These are phyloP conservation scores for Cacoxenus indagator DNA, from an alignment of 2,888 invertebrate species.

Conservation along the genomic window DNA sequence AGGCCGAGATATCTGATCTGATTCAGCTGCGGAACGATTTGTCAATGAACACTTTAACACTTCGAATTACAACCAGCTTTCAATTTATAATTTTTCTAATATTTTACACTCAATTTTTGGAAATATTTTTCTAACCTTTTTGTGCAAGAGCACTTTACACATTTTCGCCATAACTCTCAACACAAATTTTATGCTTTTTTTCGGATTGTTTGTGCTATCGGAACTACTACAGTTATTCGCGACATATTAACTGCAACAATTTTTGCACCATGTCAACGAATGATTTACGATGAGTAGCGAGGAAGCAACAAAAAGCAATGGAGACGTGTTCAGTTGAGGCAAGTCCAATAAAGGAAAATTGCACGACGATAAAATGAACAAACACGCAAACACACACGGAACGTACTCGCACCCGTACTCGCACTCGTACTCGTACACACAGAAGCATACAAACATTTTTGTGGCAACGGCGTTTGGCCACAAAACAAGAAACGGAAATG, in stretches of 20 bases:
- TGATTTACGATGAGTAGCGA: constrained; percentile 14
- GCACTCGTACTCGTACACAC: constrained; percentile 6
- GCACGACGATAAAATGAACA: constrained; percentile 9
- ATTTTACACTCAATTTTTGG: background rate
- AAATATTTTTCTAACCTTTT: background rate
- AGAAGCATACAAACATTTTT: constrained; percentile 20
- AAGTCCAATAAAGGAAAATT: constrained; percentile 13
- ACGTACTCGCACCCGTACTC: constrained; percentile 3
- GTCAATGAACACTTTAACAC: no score
- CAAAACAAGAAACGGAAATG: constrained; percentile 27
- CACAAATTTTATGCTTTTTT: background rate
- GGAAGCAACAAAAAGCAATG: constrained; percentile 1
- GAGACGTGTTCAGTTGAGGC: background rate
- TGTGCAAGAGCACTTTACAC: background rate
- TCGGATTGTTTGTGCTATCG: background rate
- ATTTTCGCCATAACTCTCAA: background rate
- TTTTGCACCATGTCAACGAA: constrained; percentile 15
- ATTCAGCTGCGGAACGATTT: no score
- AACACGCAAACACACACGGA: background rate
- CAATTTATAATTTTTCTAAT: background rate
- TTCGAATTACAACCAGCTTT: background rate
- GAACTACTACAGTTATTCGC: constrained; percentile 18
- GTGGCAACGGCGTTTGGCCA: constrained; percentile 25
- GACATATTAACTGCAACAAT: constrained; percentile 23
- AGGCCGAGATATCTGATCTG: no score